phyloP scores from a whole-genome alignment of 1,140 invertebrate species.

The Carposina sasakii region DNA sequence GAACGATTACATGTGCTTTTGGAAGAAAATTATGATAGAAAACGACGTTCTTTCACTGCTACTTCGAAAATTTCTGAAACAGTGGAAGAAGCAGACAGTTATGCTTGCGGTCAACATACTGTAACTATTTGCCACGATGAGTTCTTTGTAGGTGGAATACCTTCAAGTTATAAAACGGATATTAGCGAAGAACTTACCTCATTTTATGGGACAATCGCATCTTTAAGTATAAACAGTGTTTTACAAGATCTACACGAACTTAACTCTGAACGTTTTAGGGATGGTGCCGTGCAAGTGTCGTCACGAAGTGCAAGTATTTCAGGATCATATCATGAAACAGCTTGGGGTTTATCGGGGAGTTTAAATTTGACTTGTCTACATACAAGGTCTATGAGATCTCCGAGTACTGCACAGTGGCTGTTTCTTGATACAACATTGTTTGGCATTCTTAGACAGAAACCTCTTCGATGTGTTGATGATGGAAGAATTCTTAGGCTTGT shows the following conservation, averaged over 20 bases:
- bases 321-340: slow-evolving; percentile 49
- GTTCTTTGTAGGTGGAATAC: slow-evolving; percentile 50
- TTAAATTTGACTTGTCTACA: slow-evolving; percentile 60
- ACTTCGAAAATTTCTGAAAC: too few species aligned
- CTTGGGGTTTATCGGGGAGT: slow-evolving; percentile 47
- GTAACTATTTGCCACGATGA: slow-evolving; percentile 40
- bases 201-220: slow-evolving; percentile 45
- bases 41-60: too few species aligned
- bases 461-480: slow-evolving; percentile 36
- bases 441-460: slow-evolving; percentile 24
- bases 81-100: neutral
- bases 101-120: neutral
- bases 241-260: slow-evolving; percentile 46
- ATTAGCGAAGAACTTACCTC: slow-evolving; percentile 34
- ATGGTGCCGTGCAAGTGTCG: slow-evolving; percentile 43
- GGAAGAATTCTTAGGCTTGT: slow-evolving; percentile 44
- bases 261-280: slow-evolving; percentile 39
- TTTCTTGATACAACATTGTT: slow-evolving; percentile 40
- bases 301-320: slow-evolving; percentile 57
- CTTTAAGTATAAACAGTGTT: slow-evolving; percentile 36
- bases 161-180: slow-evolving; percentile 27
- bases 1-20: slow-evolving; percentile 48
- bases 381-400: slow-evolving; percentile 22
- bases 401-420: slow-evolving; percentile 40
- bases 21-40: slow-evolving; percentile 17